These are phyloP conservation scores for Pyrrhia umbra DNA, from an alignment of 2,888 invertebrate genomes.

Conservation along the genomic window DNA sequence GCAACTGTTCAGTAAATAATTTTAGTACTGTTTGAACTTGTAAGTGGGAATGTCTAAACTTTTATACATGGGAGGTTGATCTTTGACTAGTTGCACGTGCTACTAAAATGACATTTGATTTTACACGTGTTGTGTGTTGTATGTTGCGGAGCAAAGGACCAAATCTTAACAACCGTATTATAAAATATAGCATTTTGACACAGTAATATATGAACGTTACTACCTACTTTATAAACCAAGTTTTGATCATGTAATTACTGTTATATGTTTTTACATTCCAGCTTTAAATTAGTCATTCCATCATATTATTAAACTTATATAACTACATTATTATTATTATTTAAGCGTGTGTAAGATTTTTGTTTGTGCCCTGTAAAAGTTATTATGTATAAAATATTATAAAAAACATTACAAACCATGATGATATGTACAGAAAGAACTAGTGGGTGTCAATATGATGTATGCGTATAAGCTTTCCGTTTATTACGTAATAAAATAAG, in stretches of 20 bases:
- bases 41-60: slow-evolving; percentile 10
- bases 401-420: background rate
- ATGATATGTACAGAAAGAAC: background rate
- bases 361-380: too few relatives aligned
- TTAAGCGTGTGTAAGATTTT: too few relatives aligned
- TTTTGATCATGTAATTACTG: too few relatives aligned
- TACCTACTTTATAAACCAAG: too few relatives aligned
- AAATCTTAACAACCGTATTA: background rate
- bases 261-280: too few relatives aligned
- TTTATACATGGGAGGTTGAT: background rate
- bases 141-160: background rate
- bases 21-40: slow-evolving; percentile 35
- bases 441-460: slow-evolving; percentile 28
- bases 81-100: background rate
- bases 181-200: background rate
- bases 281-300: too few relatives aligned
- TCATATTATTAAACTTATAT: too few relatives aligned
- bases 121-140: background rate
- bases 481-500: slow-evolving; percentile 37
- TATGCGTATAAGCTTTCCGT: slow-evolving; percentile 15
- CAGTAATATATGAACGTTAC: too few relatives aligned
- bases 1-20: slow-evolving; percentile 58
- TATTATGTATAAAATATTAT: too few relatives aligned
- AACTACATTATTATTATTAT: too few relatives aligned
- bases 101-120: background rate